Evolutionary conservation across 2,888 invertebrate genomes (phyloP).

Genomic region (Plagodis pulveraria): DNA sequence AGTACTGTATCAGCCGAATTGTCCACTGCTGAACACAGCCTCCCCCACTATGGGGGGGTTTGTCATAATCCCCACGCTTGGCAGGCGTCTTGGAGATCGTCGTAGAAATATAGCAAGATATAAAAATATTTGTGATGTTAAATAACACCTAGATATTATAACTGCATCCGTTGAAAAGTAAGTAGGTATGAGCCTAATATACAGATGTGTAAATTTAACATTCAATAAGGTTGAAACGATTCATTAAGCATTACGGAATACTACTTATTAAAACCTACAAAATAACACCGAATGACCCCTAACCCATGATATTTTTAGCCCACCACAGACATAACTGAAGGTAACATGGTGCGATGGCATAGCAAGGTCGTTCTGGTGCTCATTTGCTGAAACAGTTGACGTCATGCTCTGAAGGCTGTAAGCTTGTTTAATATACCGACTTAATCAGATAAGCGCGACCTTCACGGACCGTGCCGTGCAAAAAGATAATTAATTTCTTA

Average conservation of each 20-base stretch:
- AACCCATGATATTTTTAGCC: conserved; percentile 79
- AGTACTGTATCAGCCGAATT: too few species aligned
- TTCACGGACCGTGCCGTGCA: conserved; percentile 45
- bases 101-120: too few species aligned
- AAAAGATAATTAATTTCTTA: conserved; percentile 37
- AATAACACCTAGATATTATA: too few species aligned
- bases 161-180: not conserved
- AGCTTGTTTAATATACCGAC: conserved; percentile 62
- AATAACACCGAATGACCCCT: conserved; percentile 61
- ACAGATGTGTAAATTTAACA: conserved; percentile 33
- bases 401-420: conserved; percentile 72
- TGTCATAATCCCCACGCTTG: too few species aligned
- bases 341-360: conserved; percentile 49
- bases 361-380: conserved; percentile 67
- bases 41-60: too few species aligned
- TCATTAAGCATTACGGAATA: conserved; percentile 25
- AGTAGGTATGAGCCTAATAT: conserved; percentile 8
- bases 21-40: too few species aligned
- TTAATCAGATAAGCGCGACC: conserved; percentile 64
- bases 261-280: conserved; percentile 25
- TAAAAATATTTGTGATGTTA: too few species aligned
- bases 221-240: conserved; percentile 32
- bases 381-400: conserved; percentile 82
- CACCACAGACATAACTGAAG: conserved; percentile 47
- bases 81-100: too few species aligned